These are phyloP conservation scores for Cataglyphis altisquamis DNA, from an alignment of 2,888 invertebrate species.

Conservation along the genomic window DNA sequence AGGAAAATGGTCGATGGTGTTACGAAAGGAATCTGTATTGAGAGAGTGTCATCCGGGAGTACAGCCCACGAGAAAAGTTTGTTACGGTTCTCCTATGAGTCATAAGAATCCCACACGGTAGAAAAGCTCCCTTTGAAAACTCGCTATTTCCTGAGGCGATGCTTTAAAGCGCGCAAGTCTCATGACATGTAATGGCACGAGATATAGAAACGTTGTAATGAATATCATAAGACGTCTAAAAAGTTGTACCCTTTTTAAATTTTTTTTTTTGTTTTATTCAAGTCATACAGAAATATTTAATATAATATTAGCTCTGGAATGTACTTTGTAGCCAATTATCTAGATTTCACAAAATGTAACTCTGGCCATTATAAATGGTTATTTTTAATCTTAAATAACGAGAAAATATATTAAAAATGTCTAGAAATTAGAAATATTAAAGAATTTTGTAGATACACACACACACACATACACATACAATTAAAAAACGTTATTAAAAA, in stretches of 20 bases:
- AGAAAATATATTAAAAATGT: background rate
- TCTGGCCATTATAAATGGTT: background rate
- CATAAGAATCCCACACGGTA: slow-evolving; percentile 29
- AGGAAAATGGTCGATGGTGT: slow-evolving; percentile 35
- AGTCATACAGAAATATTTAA: background rate
- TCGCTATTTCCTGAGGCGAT: slow-evolving; percentile 16
- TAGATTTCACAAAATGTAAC: background rate
- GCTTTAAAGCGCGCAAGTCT: slow-evolving; percentile 17
- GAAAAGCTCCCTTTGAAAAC: slow-evolving; percentile 38
- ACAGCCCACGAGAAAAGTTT: slow-evolving; percentile 53
- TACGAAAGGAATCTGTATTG: slow-evolving; percentile 61
- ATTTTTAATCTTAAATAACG: background rate
- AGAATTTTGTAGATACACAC: background rate
- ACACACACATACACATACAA: background rate
- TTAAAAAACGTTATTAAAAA: slow-evolving; percentile 1
- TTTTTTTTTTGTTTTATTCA: background rate
- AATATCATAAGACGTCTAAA: background rate
- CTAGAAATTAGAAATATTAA: background rate
- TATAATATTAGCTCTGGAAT: background rate
- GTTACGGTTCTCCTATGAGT: slow-evolving; percentile 34
- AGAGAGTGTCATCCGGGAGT: slow-evolving; percentile 50
- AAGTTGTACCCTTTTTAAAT: background rate
- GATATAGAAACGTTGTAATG: slow-evolving; percentile 12
- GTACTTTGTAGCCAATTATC: background rate
- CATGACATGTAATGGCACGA: background rate